Evolutionary conservation across 2,797 vertebrate species (phyloP).

Genomic region (Numenius phaeopus): DNA sequence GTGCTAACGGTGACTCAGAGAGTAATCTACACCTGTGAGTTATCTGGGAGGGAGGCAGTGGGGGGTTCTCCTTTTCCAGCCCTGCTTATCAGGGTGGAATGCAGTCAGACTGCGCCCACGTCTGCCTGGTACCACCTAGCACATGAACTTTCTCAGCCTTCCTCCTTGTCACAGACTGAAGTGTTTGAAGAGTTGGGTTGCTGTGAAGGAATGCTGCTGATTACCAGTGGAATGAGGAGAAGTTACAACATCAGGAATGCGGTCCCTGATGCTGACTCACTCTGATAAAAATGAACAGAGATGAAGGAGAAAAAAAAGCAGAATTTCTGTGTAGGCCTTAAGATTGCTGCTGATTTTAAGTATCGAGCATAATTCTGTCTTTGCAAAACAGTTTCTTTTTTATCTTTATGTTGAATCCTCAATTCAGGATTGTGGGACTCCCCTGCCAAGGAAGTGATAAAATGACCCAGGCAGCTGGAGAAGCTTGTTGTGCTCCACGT

Average conservation of each 20-base stretch:
- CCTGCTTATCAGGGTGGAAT: slow-evolving; percentile 21
- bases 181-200: slow-evolving; percentile 38
- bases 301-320: not conserved
- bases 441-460: not conserved
- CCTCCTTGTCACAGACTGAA: not conserved
- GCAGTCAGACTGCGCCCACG: not conserved
- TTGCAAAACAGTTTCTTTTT: not conserved
- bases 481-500: not conserved
- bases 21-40: slow-evolving; percentile 29
- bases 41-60: slow-evolving; percentile 8
- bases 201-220: slow-evolving; percentile 67
- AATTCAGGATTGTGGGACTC: not conserved
- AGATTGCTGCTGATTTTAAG: not conserved
- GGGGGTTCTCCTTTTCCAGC: not conserved
- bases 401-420: slow-evolving; percentile 13
- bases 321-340: not conserved
- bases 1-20: not conserved
- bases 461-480: not conserved
- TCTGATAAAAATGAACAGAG: slow-evolving; percentile 32
- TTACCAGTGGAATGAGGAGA: slow-evolving; percentile 50
- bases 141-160: slow-evolving; percentile 56
- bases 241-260: slow-evolving; percentile 33
- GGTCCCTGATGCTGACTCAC: slow-evolving; percentile 39
- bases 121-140: slow-evolving; percentile 69
- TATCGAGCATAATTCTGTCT: not conserved